phyloP scores from a whole-genome alignment of 2,797 vertebrate genomes.

The Hozukius guyotensis region DNA sequence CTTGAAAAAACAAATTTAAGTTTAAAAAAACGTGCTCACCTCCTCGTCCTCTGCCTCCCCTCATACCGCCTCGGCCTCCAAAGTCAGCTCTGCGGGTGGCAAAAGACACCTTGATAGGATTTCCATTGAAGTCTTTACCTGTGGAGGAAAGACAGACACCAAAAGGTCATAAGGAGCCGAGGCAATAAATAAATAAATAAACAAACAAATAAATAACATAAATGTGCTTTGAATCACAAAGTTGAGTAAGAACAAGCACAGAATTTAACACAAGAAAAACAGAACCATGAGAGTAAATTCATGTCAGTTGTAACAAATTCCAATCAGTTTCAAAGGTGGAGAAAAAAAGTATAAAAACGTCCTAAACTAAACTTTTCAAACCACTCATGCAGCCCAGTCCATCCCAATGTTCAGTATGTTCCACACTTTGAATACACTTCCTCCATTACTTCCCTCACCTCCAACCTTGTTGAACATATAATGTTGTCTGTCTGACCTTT shows the following conservation, averaged over 20 bases:
- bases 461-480: no score
- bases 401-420: no score
- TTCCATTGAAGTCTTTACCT: conserved; percentile 92
- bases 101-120: conserved; percentile 91
- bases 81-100: conserved; percentile 91
- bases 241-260: not conserved
- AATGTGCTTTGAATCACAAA: not conserved
- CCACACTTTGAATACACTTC: no score
- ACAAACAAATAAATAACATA: not conserved
- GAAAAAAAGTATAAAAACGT: no score
- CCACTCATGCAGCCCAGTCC: no score
- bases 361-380: no score
- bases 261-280: not conserved
- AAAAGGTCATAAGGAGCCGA: not conserved
- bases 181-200: not conserved
- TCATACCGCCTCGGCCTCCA: conserved; percentile 84
- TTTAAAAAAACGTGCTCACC: conserved; percentile 62
- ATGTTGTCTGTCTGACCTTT: no score
- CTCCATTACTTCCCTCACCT: no score
- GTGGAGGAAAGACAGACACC: not conserved
- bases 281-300: no score
- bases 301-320: not conserved
- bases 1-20: not conserved
- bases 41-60: conserved; percentile 85
- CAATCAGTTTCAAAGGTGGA: not conserved